These are phyloP conservation scores for Drosophila eohydei DNA, from an alignment of 2,888 invertebrate species.

Conservation along the genomic window DNA sequence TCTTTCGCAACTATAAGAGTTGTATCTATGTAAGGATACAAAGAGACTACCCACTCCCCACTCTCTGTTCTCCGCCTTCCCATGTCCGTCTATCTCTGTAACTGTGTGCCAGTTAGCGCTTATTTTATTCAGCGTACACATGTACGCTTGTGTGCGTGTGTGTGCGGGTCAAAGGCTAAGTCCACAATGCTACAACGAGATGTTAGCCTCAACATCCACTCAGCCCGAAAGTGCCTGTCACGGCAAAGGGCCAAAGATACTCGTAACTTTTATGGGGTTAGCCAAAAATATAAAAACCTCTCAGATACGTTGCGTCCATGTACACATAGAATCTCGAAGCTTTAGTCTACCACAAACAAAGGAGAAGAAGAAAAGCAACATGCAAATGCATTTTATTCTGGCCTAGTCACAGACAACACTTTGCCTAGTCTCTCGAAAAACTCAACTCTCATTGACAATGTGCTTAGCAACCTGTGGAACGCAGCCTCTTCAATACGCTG, in stretches of 20 bases:
- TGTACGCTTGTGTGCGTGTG: slow-evolving; percentile 27
- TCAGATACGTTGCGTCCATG: slow-evolving; percentile 11
- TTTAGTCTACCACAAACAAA: background rate
- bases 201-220: slow-evolving; percentile 58
- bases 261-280: slow-evolving; percentile 45
- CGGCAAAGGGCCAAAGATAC: slow-evolving; percentile 31
- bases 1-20: slow-evolving; percentile 66
- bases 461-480: slow-evolving; percentile 82
- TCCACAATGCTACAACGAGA: slow-evolving; percentile 66
- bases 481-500: slow-evolving; percentile 78
- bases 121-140: slow-evolving; percentile 31
- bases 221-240: slow-evolving; percentile 54
- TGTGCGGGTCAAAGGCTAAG: slow-evolving; percentile 69
- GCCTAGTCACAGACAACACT: slow-evolving; percentile 4
- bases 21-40: slow-evolving; percentile 29
- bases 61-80: slow-evolving; percentile 5
- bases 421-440: slow-evolving; percentile 17
- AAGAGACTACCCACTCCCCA: slow-evolving; percentile 8
- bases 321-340: slow-evolving; percentile 2
- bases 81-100: slow-evolving; percentile 12
- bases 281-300: slow-evolving; percentile 52
- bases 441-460: slow-evolving; percentile 28
- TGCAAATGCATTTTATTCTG: slow-evolving; percentile 34
- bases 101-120: slow-evolving; percentile 30
- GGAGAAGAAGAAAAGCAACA: background rate